Evolutionary conservation across 2,888 invertebrate species (phyloP).

Genomic region (Diarsia brunnea): DNA sequence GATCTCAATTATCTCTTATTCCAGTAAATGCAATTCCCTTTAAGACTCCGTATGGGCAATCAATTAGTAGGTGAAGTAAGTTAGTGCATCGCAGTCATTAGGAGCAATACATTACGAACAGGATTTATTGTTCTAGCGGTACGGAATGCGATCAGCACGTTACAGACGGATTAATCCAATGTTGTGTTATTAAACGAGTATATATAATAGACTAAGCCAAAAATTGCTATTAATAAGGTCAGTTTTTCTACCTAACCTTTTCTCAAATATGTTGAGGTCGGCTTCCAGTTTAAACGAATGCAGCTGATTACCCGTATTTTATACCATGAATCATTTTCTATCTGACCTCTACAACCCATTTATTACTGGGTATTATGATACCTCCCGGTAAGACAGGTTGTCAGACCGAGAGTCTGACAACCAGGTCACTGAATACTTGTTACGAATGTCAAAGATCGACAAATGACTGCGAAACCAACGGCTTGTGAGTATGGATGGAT

Average conservation of each 20-base stretch:
- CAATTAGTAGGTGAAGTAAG: slow-evolving; percentile 20
- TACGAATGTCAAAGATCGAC: no score
- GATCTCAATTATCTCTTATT: not conserved
- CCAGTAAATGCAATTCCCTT: not conserved
- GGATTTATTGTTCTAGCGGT: slow-evolving; percentile 24
- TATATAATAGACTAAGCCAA: not conserved
- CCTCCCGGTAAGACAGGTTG: no score
- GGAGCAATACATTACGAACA: slow-evolving; percentile 26
- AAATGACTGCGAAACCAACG: no score
- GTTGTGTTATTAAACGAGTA: not conserved
- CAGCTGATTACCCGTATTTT: no score
- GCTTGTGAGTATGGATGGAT: no score
- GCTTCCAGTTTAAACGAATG: no score
- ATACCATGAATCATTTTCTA: no score
- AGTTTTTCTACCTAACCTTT: not conserved
- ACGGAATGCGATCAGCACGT: not conserved
- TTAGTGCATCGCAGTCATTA: slow-evolving; percentile 27
- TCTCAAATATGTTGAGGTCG: no score
- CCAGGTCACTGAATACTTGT: no score
- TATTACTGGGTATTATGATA: no score
- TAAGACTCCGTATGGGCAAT: slow-evolving; percentile 16
- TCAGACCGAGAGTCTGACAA: no score
- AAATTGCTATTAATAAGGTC: not conserved
- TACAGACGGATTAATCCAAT: not conserved
- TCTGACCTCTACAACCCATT: no score